Evolutionary conservation across 2,113 vertebrate genomes (phyloP), one percentile per base, ranked within the genome.

Genomic region (Antechinus stuartii): DNA sequence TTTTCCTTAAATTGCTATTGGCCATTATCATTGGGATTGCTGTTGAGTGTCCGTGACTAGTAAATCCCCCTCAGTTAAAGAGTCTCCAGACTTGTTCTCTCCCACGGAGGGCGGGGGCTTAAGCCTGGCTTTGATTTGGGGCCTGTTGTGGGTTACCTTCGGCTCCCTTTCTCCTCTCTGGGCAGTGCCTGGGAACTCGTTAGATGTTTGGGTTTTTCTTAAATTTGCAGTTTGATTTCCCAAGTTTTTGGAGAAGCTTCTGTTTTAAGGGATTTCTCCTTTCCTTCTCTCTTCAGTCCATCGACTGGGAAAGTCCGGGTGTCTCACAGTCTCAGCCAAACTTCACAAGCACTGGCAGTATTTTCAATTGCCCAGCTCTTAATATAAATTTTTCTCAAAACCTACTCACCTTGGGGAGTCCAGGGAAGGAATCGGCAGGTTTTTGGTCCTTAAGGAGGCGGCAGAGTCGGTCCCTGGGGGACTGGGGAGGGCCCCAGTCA

Each of bases 201-300:
- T 90, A 56, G 95, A 97, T 97, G 95, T 91, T 35, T 92, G 54
- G 94, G 97, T 91, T 68, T 92, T 55, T 98, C 98, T 98, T 90
- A 90, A 57, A 98, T 94, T 96, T 94, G 54, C 97, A 96, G 96
- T 98, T 98, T 98, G 96, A 98, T 95, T 97, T 96, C 96, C 97
- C 97, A 90, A 97, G 96, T 98, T 95, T 98, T 94, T 97, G 96
- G 98, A 98, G 98, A 98, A 98, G 98, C 97, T 98, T 97, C 96
- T 98, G 95, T 97, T 98, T 97, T 93, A 98, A 98, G 97, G 97
- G 98, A 98, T 98, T 98, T 98, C 97, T 96, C 96, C 68, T 76
- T 95, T 98, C 95, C 91, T 52, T 93, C 96, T 93, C 68, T 91
- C 76, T 94, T 0, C 91, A 49, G 56, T 47, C 76, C 92, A 92